These are phyloP conservation scores for Pteronotus mesoamericanus DNA, from an alignment of 2,797 vertebrate genomes.

Conservation along the genomic window DNA sequence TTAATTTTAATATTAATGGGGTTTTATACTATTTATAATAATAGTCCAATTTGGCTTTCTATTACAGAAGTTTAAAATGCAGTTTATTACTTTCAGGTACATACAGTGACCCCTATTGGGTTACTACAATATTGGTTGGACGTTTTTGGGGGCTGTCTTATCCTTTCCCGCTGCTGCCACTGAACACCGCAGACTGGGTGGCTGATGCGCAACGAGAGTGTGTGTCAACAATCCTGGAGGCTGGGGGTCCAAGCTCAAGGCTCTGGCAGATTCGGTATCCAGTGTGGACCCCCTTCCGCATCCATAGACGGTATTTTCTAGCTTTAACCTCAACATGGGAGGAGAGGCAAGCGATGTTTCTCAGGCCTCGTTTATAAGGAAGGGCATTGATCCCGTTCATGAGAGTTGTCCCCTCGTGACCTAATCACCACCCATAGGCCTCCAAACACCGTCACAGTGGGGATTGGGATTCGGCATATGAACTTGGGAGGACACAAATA, in stretches of 20 bases:
- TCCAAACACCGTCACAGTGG: too few species aligned
- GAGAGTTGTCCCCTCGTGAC: not conserved
- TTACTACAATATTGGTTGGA: not conserved
- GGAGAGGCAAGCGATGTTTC: not conserved
- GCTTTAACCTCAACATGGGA: not conserved
- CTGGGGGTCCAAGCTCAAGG: not conserved
- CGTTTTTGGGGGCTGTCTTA: not conserved
- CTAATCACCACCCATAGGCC: not conserved
- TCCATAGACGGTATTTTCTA: not conserved
- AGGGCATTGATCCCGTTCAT: not conserved
- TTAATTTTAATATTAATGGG: conserved; percentile 36
- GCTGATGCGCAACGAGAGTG: not conserved
- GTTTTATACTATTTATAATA: conserved; percentile 32
- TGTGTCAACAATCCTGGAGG: not conserved
- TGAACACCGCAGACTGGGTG: not conserved
- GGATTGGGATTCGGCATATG: not conserved
- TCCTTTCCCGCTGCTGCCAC: not conserved
- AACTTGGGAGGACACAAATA: too few species aligned
- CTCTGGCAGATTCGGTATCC: not conserved
- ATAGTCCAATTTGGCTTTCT: conserved; percentile 17
- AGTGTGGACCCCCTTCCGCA: not conserved
- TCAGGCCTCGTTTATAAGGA: not conserved
- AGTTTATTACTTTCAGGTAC: conserved; percentile 7
- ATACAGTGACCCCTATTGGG: conserved; percentile 51
- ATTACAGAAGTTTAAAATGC: not conserved